Conservation (phyloP, 2,888 invertebrate genomes). For the Orthonychiurus folsomi region DNA sequence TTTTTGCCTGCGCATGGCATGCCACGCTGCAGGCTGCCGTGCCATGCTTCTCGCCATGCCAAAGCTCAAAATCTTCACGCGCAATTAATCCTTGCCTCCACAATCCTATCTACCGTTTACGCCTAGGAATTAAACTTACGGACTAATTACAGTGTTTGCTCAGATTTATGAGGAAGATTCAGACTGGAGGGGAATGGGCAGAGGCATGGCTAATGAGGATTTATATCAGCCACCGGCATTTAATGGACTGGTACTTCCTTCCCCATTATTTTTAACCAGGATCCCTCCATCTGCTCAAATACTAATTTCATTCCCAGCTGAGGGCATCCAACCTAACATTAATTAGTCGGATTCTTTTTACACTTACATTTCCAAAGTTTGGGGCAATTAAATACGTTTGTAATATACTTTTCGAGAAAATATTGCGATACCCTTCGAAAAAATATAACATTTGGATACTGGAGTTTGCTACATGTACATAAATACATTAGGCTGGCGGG, state of each 20-base stretch:
- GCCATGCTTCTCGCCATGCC: too few species aligned
- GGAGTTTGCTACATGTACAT: too few species aligned
- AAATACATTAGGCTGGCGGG: too few species aligned
- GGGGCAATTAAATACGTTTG: too few species aligned
- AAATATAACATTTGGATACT: too few species aligned
- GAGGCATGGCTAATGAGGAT: background rate
- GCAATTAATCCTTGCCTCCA: background rate
- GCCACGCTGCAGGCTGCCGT: background rate
- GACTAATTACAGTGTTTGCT: background rate
- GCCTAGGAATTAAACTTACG: background rate
- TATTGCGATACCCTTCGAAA: too few species aligned
- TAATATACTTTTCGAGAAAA: too few species aligned
- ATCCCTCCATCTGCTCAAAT: background rate
- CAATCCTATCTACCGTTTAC: background rate
- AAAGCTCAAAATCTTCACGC: background rate
- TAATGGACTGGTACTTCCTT: background rate
- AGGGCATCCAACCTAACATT: background rate
- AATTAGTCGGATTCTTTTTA: background rate
- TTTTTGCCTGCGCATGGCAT: too few species aligned
- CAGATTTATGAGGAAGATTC: background rate
- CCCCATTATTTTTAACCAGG: background rate
- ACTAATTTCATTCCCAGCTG: background rate
- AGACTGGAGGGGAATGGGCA: background rate
- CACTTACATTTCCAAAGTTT: too few species aligned
- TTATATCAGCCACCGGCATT: background rate